Evolutionary conservation across 2,888 invertebrate species (phyloP), one percentile per base, ranked within the genome.

Genomic region (Oligia strigilis): DNA sequence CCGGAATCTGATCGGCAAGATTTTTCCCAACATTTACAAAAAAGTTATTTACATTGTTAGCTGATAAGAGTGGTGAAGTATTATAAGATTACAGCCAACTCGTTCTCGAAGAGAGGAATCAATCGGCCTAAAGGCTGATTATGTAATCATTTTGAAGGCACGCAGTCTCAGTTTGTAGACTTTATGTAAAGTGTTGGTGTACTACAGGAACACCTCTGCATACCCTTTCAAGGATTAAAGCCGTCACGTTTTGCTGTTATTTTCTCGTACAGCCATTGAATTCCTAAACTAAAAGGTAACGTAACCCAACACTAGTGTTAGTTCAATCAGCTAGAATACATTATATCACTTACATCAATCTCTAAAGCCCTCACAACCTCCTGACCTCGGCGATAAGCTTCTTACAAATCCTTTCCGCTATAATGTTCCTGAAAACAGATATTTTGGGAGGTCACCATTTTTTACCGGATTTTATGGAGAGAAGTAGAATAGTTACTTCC

Each of bases 321-420:
- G 66, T 77, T 76, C 73, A 83, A 83, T 85, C 85, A 64, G 58
- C 46, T 72, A 71, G 40, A 81, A 82, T 82, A 71, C 29, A 83
- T 29, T 40, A 64, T 86, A 83, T 82, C 86, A 36, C 6, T 49
- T 66, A 46, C 49, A 36, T 60, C 64, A n/a, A 83, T 83, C 83
- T 82, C 36, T 3, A 14, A 55, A 66, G 58, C 71, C 76, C 17
- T 49, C 17, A 23, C 14, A 49, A 52, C 69, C 46, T 72, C 40
- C n/a, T 11, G 65, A 65, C 65, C 60, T 46, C 40, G 1, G 43
- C 14, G 73, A 85, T 85, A 85, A 86, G 64, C 46, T 75, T 72
- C 66, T 14, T 23, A n/a, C n/a, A 81, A 73, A 70, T 58, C 71
- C 82, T 86, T 86, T 77, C 11, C 46, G 72, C 29, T 9, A 23